Evolutionary conservation across 2,888 invertebrate species (phyloP), one percentile per base, ranked within the genome.

Genomic region (Galeopsomyia nigrocyanea): DNA sequence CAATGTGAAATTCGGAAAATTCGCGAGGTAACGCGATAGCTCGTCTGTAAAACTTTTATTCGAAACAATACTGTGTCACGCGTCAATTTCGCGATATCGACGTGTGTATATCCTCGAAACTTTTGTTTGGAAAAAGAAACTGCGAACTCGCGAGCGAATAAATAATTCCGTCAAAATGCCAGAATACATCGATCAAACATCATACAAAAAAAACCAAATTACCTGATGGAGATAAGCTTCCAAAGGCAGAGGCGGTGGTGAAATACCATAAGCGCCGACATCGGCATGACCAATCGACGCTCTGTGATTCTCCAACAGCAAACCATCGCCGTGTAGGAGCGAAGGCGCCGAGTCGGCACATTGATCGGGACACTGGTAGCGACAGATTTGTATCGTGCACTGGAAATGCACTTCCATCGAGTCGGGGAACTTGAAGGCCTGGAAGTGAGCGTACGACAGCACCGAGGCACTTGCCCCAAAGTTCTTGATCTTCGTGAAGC

Each of bases 371-470:
- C 97, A 97, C 80, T 95, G 94, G 82, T 95, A 95, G 79, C 96
- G 90, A 85, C 97, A 97, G 81, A 97, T 96, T 86, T 97, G 96
- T 76, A 97, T 96, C 46, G 96, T 96, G 85, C 96, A 97, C 85
- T 96, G 96, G 89, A 97, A 97, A 85, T 97, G 96, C 0, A 97
- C 97, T 85, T 97, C 96, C 96, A 97, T 97, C 0, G 96, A 96
- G 83, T 97, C 97, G 0, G 97, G 97, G 88, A 97, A 97, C 84
- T 97, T 97, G 87, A 97, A 97, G 0, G 97, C 97, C 87, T 96
- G 96, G 91, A 96, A 96, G 86, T 96, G 95, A 0, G 96, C 96
- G 83, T 96, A 97, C 0, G 95, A 95, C 0, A 97, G 88, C 0
- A 97, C 96, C 10, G 95, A 95, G 7, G 97, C 97, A 77, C 95